Conservation (phyloP, 2,113 vertebrate species). For the Pheucticus melanocephalus region DNA sequence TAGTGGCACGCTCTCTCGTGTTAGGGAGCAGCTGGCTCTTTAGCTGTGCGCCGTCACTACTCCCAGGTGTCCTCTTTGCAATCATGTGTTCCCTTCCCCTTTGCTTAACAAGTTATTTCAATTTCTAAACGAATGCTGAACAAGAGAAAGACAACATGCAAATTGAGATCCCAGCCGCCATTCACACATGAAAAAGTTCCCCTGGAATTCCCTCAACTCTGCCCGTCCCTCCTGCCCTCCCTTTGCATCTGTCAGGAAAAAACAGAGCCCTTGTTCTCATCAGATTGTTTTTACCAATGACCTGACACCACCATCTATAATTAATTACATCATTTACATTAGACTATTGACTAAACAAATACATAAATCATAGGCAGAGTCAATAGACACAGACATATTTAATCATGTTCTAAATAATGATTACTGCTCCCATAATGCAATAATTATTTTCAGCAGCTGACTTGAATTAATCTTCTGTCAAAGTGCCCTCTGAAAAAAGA, state of each 20-base stretch:
- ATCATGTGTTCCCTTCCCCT: constrained; percentile 81
- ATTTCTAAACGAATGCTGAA: constrained; percentile 84
- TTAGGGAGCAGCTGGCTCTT: constrained; percentile 83
- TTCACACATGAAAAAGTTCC: constrained; percentile 86
- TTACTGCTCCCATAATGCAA: constrained; percentile 95
- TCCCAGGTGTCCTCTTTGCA: constrained; percentile 81
- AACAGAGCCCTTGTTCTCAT: constrained; percentile 84
- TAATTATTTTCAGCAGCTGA: constrained; percentile 95
- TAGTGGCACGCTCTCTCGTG: constrained; percentile 79
- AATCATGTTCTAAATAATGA: constrained; percentile 99
- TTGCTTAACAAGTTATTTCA: constrained; percentile 89
- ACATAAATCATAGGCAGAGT: constrained; percentile 97
- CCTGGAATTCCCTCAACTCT: constrained; percentile 87
- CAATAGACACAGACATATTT: constrained; percentile 98
- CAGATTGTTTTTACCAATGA: constrained; percentile 89
- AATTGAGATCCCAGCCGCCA: constrained; percentile 79
- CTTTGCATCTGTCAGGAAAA: constrained; percentile 88
- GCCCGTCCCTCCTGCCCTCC: constrained; percentile 46
- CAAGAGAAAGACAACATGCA: constrained; percentile 87
- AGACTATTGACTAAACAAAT: constrained; percentile 99
- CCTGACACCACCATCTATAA: constrained; percentile 95
- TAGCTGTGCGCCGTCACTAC: constrained; percentile 73
- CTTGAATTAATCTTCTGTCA: constrained; percentile 94
- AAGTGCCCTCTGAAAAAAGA: constrained; percentile 75
- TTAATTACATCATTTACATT: constrained; percentile 99